Percentiles rank a stretch among this genome's conserved stretches.
Conservation (phyloP, 1,140 invertebrate species). For the Cyrtorhinus lividipennis region DNA sequence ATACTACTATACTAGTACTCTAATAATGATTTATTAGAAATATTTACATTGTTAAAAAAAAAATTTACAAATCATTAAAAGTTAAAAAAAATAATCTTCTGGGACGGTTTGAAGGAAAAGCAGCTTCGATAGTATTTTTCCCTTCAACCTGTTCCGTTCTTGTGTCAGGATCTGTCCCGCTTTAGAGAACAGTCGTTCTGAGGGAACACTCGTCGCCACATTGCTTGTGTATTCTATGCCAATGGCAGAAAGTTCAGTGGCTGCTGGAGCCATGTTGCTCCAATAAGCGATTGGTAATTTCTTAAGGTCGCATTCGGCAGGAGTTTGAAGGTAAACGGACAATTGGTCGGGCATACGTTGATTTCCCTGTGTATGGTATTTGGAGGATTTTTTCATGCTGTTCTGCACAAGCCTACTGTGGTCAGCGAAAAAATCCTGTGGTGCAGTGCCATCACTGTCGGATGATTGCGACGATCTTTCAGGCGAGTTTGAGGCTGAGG, state of each 20-base stretch:
- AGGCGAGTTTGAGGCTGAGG: not conserved
- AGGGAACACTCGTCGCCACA: not conserved
- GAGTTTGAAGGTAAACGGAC: not conserved
- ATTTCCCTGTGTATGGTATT: not conserved
- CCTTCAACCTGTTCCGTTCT: not conserved
- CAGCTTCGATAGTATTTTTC: not conserved
- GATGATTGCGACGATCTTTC: not conserved
- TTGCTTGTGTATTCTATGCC: not conserved
- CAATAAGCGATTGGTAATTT: not conserved
- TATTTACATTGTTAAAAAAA: too few relatives aligned
- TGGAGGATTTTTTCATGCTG: constrained; percentile 1
- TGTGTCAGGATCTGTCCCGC: not conserved
- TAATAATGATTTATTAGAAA: too few relatives aligned
- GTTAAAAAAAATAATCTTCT: not conserved
- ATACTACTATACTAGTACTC: too few relatives aligned
- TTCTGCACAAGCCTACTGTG: not conserved
- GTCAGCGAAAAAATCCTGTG: not conserved
- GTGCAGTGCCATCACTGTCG: not conserved
- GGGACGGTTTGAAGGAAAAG: too few relatives aligned
- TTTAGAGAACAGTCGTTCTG: too few relatives aligned
- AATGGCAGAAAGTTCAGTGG: not conserved
- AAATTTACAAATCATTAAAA: not conserved
- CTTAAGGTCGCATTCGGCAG: not conserved
- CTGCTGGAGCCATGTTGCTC: not conserved
- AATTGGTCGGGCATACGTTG: not conserved